Base-by-base conservation (phyloP, 92 coral and sea anemone genomes). In the Diadumene lineata region DNA sequence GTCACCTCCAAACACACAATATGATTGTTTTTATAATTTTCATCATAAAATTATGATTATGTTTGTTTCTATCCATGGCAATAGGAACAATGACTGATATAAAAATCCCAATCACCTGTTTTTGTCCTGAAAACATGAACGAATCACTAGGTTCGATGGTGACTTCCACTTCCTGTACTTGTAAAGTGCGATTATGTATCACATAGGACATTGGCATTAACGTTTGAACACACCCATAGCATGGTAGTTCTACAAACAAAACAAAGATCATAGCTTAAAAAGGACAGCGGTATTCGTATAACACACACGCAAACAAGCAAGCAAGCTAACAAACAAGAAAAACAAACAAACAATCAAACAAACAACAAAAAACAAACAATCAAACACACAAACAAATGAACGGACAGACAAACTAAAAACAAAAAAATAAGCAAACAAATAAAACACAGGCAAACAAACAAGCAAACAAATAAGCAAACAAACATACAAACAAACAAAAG, bases 111-210 rank as follows among this genome's bases (percentile, higher is more conserved):
- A 13, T 34, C 53, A 94, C 98, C 94, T 94, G 96, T 81, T 91
- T 94, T 66, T 92, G 93, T 24, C 98, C 98, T 1, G 98, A 82
- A 60, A 86, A 94, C 98, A 94, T 91, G 69, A 94, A 94, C 13
- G 93, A 82, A 30, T 94, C 98, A 19, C 97, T 92, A n/a, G 97
- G 98, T 62, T 92, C 98, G 46, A 94, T 82, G 60, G 89, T 83
- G 27, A 92, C 90, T 64, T 94, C 97, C 0, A 94, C 97, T 70
- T 94, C 98, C 66, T 94, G 97, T 33, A 94, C 97, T 31, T 82
- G 92, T 25, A 81, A 64, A 16, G 98, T 94, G 29, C 97, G 88
- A 78, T 94, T 94, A 23, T 84, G 89, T 43, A 94, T 85, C 72
- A 92, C 89, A 58, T 94, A 94, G 10, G 97, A 83, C 43, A 92